These are phyloP conservation scores for Phalangium opilio DNA, from an alignment of 2,888 invertebrate species.

Conservation along the genomic window DNA sequence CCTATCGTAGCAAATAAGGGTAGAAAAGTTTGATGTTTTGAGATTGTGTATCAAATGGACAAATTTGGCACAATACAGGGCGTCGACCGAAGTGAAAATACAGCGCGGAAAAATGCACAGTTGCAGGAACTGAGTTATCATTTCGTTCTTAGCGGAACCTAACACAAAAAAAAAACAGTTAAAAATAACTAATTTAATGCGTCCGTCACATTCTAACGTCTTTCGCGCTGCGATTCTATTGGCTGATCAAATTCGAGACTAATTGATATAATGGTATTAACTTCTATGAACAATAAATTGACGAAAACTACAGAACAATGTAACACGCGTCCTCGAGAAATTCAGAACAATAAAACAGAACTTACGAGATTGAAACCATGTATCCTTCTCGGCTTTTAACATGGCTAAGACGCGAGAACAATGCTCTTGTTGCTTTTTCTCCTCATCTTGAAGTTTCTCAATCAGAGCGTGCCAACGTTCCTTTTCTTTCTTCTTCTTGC, in stretches of 20 bases:
- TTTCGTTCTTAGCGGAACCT: constrained; percentile 86
- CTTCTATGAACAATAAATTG: too few relatives aligned
- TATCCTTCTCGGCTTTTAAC: constrained; percentile 36
- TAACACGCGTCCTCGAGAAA: too few relatives aligned
- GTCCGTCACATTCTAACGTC: too few relatives aligned
- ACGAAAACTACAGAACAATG: too few relatives aligned
- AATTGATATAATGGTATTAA: too few relatives aligned
- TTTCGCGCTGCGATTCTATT: too few relatives aligned
- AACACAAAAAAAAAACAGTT: constrained; percentile 37
- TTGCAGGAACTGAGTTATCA: constrained; percentile 89
- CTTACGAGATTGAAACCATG: constrained; percentile 52
- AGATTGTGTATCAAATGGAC: constrained; percentile 87
- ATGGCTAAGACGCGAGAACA: constrained; percentile 64
- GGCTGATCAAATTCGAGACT: too few relatives aligned
- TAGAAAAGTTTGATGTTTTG: constrained; percentile 92
- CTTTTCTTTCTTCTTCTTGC: constrained; percentile 83
- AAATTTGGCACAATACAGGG: constrained; percentile 92
- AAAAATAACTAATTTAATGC: too few relatives aligned
- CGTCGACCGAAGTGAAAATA: constrained; percentile 89
- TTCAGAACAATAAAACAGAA: too few relatives aligned
- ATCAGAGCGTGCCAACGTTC: constrained; percentile 75
- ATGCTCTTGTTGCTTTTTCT: constrained; percentile 83
- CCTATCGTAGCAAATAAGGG: constrained; percentile 89
- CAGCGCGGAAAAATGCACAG: constrained; percentile 92
- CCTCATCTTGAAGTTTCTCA: constrained; percentile 86